A percentile compares a stretch with the other conserved stretches of the same genome.
phyloP scores from a whole-genome alignment of 2,888 invertebrate genomes.

The Drosophila stalkeri region DNA sequence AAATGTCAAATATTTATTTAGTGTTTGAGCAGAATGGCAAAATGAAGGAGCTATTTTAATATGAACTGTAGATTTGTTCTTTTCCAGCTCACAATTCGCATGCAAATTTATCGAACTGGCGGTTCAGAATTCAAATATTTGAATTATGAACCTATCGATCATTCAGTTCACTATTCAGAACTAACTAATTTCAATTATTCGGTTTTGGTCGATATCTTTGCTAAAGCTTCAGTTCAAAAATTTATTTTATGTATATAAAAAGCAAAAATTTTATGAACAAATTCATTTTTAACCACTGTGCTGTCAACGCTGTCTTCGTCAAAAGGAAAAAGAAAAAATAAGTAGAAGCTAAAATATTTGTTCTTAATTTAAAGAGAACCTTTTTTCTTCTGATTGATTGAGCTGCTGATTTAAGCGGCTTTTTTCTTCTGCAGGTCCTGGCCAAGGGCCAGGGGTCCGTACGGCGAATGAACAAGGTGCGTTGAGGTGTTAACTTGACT shows the following conservation, averaged over 20 bases:
- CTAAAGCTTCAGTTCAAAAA: not conserved
- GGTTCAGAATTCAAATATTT: not conserved
- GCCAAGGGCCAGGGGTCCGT: not conserved
- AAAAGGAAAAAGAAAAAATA: constrained; percentile 12
- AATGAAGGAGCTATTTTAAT: not conserved
- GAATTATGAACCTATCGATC: not conserved
- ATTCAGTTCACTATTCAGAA: not conserved
- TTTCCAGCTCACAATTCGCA: not conserved
- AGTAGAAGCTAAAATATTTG: constrained; percentile 17
- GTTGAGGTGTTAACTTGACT: constrained; percentile 74
- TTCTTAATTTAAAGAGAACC: constrained; percentile 73
- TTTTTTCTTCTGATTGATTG: constrained; percentile 73
- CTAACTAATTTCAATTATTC: not conserved
- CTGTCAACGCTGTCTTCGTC: constrained; percentile 28
- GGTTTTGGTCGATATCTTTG: too few species aligned
- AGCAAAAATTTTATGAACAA: not conserved
- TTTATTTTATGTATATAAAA: not conserved
- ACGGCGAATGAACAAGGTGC: constrained; percentile 37
- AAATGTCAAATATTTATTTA: constrained; percentile 1
- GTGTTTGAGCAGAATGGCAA: not conserved
- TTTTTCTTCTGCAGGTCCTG: constrained; percentile 42
- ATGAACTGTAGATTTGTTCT: not conserved
- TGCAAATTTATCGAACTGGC: not conserved
- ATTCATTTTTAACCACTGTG: constrained; percentile 41
- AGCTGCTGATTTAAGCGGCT: constrained; percentile 79